Evolutionary conservation across 2,797 vertebrate genomes (phyloP), one percentile per base, ranked within the genome.

Genomic region (Eremophila alpestris): DNA sequence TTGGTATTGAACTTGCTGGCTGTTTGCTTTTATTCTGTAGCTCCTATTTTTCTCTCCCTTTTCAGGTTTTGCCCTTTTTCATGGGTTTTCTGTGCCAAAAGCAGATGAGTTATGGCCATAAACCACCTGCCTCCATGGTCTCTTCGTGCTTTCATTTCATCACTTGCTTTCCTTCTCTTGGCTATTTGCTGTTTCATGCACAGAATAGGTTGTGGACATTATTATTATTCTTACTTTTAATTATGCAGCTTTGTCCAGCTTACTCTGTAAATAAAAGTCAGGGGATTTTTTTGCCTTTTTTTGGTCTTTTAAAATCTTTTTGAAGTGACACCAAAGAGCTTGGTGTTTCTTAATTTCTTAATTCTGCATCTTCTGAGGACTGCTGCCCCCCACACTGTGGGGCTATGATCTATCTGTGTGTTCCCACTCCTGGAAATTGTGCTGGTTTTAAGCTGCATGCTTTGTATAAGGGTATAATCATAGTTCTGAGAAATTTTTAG

Each of bases 71-170:
- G 36, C 38, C 51, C 75, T 91, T 21, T 7, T 43, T 87, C 34
- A 1, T 16, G 36, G 43, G 14, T 73, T 95, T 93, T 94, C 54
- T 83, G n/a, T 95, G 81, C 65, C 89, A 74, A 90, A 89, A 89
- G 58, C 83, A 69, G 89, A 80, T 48, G 77, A 91, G 29, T 89
- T 79, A 70, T 43, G 49, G 80, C 29, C 36, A 18, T 34, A 64
- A 77, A 90, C 82, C 74, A 89, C 94, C 93, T 94, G 92, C 76
- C 51, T 86, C 49, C 48, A 20, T 52, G 1, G 2, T 24, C 10
- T 70, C 38, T 81, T 81, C 12, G 0, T 23, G 70, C 55, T 95
- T 94, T 83, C 58, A 48, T 90, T 92, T 83, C 24, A 67, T 75
- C 62, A 38, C 16, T 90, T 78, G 43, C 41, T 85, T 91, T 73